Conservation (phyloP, 2,113 vertebrate genomes). For the Lontra canadensis region DNA sequence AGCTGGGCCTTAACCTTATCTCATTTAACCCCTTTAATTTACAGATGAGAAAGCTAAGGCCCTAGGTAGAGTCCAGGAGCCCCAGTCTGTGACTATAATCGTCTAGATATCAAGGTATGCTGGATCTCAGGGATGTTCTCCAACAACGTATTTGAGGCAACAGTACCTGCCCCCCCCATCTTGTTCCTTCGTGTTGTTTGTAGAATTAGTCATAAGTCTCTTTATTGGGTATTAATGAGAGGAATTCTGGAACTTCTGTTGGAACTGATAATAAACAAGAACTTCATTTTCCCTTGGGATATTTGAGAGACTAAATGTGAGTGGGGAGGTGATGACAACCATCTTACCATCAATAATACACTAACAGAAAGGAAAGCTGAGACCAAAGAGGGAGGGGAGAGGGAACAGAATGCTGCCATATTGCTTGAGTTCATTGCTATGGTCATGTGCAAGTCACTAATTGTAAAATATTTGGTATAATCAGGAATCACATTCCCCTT, state of each 20-base stretch:
- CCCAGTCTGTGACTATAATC: not conserved
- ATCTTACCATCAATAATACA: not conserved
- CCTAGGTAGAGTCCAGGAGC: not conserved
- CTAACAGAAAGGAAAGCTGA: not conserved
- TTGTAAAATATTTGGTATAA: not conserved
- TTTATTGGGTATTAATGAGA: not conserved
- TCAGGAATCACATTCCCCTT: not conserved
- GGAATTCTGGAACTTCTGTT: not conserved
- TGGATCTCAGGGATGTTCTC: not conserved
- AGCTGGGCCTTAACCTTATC: not conserved
- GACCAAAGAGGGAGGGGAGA: not conserved
- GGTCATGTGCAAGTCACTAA: not conserved
- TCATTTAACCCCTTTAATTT: not conserved
- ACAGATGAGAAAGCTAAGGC: not conserved
- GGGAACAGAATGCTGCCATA: not conserved
- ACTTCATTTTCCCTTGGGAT: not conserved
- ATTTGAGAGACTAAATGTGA: not conserved
- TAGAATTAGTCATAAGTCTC: not conserved
- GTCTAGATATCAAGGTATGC: not conserved
- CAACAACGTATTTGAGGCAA: not conserved
- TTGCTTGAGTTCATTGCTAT: not conserved
- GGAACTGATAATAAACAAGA: not conserved
- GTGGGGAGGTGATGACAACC: not conserved
- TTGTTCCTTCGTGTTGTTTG: not conserved
- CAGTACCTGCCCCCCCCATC: not conserved